Conservation (phyloP, 2,113 vertebrate species). For the Tyto alba region DNA sequence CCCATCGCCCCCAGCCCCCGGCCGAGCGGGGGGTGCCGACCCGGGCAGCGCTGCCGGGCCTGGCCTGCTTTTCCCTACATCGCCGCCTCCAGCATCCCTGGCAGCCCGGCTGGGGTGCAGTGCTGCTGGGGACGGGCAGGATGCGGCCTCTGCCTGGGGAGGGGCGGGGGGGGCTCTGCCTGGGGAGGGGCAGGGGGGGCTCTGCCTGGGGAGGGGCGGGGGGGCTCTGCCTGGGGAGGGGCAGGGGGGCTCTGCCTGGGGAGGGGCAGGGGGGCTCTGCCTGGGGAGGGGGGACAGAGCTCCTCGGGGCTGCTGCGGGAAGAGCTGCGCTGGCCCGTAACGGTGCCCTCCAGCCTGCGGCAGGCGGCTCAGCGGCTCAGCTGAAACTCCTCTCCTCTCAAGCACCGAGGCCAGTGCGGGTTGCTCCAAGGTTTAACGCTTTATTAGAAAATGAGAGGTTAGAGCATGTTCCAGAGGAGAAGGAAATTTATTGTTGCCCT, state of each 20-base stretch:
- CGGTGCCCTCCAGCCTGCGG: accelerated
- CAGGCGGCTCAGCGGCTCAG: neutral
- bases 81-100: neutral
- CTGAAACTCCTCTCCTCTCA: neutral
- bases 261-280: neutral
- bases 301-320: accelerated
- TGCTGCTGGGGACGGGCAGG: neutral
- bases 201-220: neutral
- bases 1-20: neutral
- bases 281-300: neutral
- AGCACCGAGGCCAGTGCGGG: neutral
- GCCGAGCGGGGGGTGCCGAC: neutral
- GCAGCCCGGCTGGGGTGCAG: neutral
- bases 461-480: conserved; percentile 43
- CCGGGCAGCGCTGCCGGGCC: too few species aligned
- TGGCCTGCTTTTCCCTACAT: neutral
- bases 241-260: neutral
- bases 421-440: conserved; percentile 1
- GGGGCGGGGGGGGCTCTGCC: neutral
- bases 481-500: conserved; percentile 35
- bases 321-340: accelerated
- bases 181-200: neutral
- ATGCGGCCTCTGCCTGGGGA: neutral
- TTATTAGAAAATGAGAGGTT: conserved; percentile 55
- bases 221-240: neutral